A percentile compares a stretch with the other conserved stretches of the same genome.
phyloP scores from a whole-genome alignment of 2,113 vertebrate genomes.

The Elephas maximus region DNA sequence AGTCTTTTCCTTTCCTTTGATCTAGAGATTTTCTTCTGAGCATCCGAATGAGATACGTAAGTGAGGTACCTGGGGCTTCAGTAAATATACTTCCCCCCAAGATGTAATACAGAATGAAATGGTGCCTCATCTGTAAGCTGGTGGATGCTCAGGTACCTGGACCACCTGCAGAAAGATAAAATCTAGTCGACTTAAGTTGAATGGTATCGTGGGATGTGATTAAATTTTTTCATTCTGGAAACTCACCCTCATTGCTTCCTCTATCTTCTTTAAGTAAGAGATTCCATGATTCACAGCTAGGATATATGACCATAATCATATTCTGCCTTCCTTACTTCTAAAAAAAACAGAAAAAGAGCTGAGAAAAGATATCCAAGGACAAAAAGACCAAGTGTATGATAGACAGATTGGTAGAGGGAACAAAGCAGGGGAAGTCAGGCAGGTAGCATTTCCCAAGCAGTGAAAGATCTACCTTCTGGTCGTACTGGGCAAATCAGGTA shows the following conservation, averaged over 20 bases:
- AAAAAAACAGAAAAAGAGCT: neutral
- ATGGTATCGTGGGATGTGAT: neutral
- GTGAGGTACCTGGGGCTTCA: neutral
- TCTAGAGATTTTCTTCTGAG: slow-evolving; percentile 48
- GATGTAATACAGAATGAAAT: neutral
- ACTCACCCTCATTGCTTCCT: neutral
- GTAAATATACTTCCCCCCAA: neutral
- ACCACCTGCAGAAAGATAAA: neutral
- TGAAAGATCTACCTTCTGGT: neutral
- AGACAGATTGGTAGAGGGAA: neutral
- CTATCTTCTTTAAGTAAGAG: neutral
- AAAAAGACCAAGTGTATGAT: neutral
- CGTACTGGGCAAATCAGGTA: neutral
- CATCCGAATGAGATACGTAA: neutral
- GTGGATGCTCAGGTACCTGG: neutral
- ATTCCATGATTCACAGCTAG: neutral
- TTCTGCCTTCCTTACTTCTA: neutral
- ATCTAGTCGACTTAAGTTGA: neutral
- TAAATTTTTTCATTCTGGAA: neutral
- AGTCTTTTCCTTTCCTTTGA: neutral
- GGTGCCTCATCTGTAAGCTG: neutral
- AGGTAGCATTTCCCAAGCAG: neutral
- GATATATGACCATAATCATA: neutral
- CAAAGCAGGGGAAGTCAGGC: neutral
- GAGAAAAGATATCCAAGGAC: neutral